phyloP scores from a whole-genome alignment of 2,797 vertebrate species.

The Apodemus agrarius region DNA sequence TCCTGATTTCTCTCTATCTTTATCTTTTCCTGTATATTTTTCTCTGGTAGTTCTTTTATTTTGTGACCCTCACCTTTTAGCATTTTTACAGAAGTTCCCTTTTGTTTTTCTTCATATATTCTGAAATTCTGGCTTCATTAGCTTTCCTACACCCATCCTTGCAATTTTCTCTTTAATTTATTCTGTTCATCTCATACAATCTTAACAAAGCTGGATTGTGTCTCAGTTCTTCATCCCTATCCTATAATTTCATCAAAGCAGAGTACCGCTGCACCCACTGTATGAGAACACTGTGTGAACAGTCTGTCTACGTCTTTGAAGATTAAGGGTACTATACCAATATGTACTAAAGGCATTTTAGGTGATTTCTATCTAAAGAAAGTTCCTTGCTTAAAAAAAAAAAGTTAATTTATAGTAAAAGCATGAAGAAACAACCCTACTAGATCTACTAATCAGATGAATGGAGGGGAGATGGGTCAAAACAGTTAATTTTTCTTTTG shows the following conservation, averaged over 20 bases:
- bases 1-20: not conserved
- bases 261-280: not conserved
- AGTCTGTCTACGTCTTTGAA: not conserved
- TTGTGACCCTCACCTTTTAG: not conserved
- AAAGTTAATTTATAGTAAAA: not conserved
- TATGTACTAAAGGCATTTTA: not conserved
- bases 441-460: not conserved
- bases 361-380: not conserved
- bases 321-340: not conserved
- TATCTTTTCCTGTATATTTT: not conserved
- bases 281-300: not conserved
- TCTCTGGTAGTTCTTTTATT: conserved; percentile 47
- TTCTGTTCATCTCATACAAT: not conserved
- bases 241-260: not conserved
- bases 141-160: not conserved
- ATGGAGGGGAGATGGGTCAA: not conserved
- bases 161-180: not conserved
- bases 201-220: not conserved
- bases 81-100: not conserved
- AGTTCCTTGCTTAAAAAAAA: not conserved
- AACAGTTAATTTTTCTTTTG: not conserved
- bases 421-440: not conserved
- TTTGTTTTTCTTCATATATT: conserved; percentile 71
- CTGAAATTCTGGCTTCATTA: conserved; percentile 64
- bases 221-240: not conserved